Evolutionary conservation across 2,888 invertebrate genomes (phyloP), one percentile per base, ranked within the genome.

Genomic region (Acronicta aceris): DNA sequence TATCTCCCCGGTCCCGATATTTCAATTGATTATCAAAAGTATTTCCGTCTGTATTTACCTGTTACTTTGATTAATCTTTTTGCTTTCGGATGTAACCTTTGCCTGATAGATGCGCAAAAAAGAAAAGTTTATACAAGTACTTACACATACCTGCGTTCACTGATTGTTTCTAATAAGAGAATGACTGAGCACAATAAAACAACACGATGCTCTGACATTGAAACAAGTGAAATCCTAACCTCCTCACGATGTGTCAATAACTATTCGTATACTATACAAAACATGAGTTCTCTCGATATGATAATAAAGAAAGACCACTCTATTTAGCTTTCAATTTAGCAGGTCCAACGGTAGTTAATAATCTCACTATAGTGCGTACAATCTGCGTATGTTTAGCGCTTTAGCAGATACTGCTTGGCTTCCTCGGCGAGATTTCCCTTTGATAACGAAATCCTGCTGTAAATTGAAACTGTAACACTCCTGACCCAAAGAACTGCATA

Each of bases 221-320:
- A 82, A 84, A 84, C 84, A 85, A 86, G 87, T 86, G 87, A 88
- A 88, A 88, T 83, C 57, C 65, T 81, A 81, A 81, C 76, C 78
- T 79, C 72, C 68, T 74, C 79, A 76, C 75, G 78, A 76, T 70
- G 83, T 85, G 88, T 87, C 88, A 84, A 88, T 85, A 86, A 78
- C 71, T 63, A 62, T 74, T 63, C 41, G 53, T 54, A 57, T 41
- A 69, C 56, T 25, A 74, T 55, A 57, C 42, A 70, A 63, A 70
- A 54, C 52, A 59, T 21, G 50, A 65, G 46, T 58, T 47, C 65
- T 72, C 45, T 59, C 41, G 41, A 15, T 64, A 61, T 10, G 5
- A 13, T 15, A 10, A 16, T 38, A 8, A 42, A 63, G 74, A 74
- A 69, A 40, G 5, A 0, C 9, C n/a, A 51, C 21, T 56, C 10